Base-by-base conservation (phyloP, 2,797 vertebrate genomes). In the Kryptopterus vitreolus region DNA sequence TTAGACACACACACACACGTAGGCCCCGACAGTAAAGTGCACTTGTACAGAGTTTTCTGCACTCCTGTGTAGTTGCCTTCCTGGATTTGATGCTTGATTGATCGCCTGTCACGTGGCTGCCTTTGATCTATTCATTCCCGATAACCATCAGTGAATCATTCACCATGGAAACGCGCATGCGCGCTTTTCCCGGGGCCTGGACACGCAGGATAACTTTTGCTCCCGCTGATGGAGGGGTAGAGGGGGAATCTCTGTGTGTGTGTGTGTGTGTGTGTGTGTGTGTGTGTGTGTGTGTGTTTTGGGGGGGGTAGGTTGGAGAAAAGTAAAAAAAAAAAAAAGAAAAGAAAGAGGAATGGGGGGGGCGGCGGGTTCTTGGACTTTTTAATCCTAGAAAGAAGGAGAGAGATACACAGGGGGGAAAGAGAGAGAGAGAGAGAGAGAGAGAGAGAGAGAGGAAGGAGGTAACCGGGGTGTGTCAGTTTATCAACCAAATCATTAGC, bases 91-190 rank as follows among this genome's bases (percentile, higher is more conserved):
- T 96, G 96, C 95, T 95, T 98, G 97, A 98, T 98, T 97, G 96
- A 98, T 98, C 95, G 95, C 93, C 96, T 97, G 97, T 98, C 97
- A 98, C 94, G 95, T 95, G 91, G 94, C 95, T 92, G 93, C 95
- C 95, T 99, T 98, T 98, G 96, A 98, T 98, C 96, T 96, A 95
- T 97, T 98, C 96, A 97, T 95, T 96, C 95, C 95, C 94, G 96
- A 98, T 99, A 95, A 98, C 96, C 96, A 97, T 98, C 96, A 98
- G 96, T 96, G 96, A 98, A 98, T 98, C 95, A 96, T 95, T 98
- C 95, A 94, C 94, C 95, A 95, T 94, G 91, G 95, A 95, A 94
- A 96, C 96, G 94, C 95, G 96, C 96, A 96, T 97, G 96, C 95
- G 94, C 94, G 89, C 91, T 75, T 26, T 22, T 91, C 92, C 93